These are phyloP conservation scores for Neolamprologus sp. DNA, from an alignment of 2,113 vertebrate species.

Conservation along the genomic window DNA sequence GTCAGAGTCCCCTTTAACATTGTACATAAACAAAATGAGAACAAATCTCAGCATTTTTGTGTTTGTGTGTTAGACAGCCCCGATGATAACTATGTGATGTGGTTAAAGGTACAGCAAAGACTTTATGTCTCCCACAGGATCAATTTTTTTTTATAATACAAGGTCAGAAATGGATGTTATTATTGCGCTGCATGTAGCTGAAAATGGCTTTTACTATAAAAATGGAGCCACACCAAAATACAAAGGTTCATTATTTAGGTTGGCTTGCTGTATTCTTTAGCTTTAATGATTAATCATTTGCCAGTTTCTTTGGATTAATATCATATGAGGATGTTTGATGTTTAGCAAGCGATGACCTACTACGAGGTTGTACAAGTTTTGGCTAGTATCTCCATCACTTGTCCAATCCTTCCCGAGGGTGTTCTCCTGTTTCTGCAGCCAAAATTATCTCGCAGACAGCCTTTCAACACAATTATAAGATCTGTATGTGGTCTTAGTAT, in stretches of 20 bases:
- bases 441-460: background rate
- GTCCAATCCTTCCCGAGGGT: background rate
- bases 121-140: background rate
- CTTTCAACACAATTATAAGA: background rate
- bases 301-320: conserved; percentile 39
- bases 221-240: background rate
- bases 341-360: conserved; percentile 29
- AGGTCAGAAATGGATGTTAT: background rate
- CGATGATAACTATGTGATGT: background rate
- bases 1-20: background rate
- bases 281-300: conserved; percentile 34
- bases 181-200: background rate
- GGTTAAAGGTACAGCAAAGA: background rate
- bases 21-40: background rate
- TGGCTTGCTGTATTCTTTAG: background rate
- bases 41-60: background rate
- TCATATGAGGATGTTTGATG: conserved; percentile 36
- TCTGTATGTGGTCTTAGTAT: background rate
- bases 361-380: conserved; percentile 10
- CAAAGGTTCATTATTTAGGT: conserved; percentile 17
- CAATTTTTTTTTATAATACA: background rate
- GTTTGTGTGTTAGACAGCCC: background rate
- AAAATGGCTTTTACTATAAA: background rate
- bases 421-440: background rate
- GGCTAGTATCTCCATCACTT: conserved; percentile 1